A percentile compares a stretch with the other conserved stretches of the same genome.
phyloP scores from a whole-genome alignment of 2,888 invertebrate species.

The Slavum lentiscoides region DNA sequence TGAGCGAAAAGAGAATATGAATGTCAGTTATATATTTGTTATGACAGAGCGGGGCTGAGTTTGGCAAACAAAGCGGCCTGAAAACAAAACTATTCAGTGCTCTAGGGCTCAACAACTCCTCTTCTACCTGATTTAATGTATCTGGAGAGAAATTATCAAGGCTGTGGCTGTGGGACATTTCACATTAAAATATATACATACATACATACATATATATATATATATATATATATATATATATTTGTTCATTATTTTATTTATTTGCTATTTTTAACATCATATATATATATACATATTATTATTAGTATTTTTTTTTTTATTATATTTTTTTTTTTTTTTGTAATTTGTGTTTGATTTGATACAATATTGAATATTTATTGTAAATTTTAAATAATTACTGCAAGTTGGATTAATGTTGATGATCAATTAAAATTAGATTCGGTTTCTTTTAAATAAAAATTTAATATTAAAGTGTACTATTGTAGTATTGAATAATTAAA shows the following conservation, averaged over 20 bases:
- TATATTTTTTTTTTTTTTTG: conserved; percentile 27
- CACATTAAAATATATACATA: conserved; percentile 21
- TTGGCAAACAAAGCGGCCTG: conserved; percentile 69
- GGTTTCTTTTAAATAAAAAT: conserved; percentile 22
- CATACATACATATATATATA: conserved; percentile 1
- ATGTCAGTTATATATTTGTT: conserved; percentile 56
- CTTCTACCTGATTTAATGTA: conserved; percentile 48
- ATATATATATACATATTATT: conserved; percentile 11
- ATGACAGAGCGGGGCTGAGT: conserved; percentile 56
- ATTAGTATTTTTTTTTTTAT: conserved; percentile 12
- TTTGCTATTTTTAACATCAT: conserved; percentile 12
- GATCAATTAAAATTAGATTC: conserved; percentile 29
- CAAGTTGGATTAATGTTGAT: conserved; percentile 13
- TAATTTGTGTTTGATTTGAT: conserved; percentile 36
- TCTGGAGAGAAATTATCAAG: conserved; percentile 49
- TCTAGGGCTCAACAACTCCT: conserved; percentile 67
- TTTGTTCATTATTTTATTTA: conserved; percentile 17
- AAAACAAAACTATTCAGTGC: conserved; percentile 85
- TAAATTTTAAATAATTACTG: conserved; percentile 28
- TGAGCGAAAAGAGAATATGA: conserved; percentile 45
- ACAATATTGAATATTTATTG: conserved; percentile 38
- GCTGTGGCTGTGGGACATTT: conserved; percentile 52
- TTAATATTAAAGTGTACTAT: conserved; percentile 36
- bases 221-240: conserved; percentile 1
- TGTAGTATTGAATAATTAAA: conserved; percentile 52